A percentile compares a stretch with the other conserved stretches of the same genome.
phyloP scores from a whole-genome alignment of 2,113 vertebrate genomes.

The Rhabdomys dilectus region DNA sequence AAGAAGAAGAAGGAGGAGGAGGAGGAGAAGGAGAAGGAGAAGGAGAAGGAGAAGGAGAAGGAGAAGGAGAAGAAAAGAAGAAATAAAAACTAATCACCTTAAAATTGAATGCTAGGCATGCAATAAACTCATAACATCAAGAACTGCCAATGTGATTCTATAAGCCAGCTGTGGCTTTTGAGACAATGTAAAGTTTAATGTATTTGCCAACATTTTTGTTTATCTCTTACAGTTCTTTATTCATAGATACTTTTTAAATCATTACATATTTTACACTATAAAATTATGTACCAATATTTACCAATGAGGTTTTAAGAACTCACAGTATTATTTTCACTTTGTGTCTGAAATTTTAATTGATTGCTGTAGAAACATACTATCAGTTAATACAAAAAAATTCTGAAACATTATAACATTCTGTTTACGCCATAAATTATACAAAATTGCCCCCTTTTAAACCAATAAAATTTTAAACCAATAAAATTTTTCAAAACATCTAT shows the following conservation, averaged over 20 bases:
- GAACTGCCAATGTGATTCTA: neutral
- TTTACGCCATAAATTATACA: slow-evolving; percentile 38
- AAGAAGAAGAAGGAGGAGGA: too few species aligned
- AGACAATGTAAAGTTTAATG: slow-evolving; percentile 33
- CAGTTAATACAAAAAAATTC: slow-evolving; percentile 37
- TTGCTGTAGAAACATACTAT: neutral
- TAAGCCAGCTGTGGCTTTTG: neutral
- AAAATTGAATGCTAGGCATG: neutral
- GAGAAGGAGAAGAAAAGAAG: neutral
- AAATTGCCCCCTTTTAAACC: neutral
- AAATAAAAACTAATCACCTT: neutral
- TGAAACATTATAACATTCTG: slow-evolving; percentile 24
- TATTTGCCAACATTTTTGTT: slow-evolving; percentile 39
- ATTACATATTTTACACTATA: slow-evolving; percentile 16
- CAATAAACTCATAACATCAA: neutral
- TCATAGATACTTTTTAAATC: slow-evolving; percentile 26
- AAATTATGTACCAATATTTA: slow-evolving; percentile 32
- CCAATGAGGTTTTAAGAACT: neutral
- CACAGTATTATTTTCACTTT: slow-evolving; percentile 32
- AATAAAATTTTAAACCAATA: slow-evolving; percentile 31
- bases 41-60: too few species aligned
- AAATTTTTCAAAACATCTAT: slow-evolving; percentile 54
- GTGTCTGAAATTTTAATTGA: slow-evolving; percentile 50
- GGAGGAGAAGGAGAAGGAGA: too few species aligned
- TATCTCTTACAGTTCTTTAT: neutral